A percentile compares a stretch with the other conserved stretches of the same genome.
Evolutionary conservation across 2,113 vertebrate genomes (phyloP).

Genomic region (Chascanopsetta lugubris): DNA sequence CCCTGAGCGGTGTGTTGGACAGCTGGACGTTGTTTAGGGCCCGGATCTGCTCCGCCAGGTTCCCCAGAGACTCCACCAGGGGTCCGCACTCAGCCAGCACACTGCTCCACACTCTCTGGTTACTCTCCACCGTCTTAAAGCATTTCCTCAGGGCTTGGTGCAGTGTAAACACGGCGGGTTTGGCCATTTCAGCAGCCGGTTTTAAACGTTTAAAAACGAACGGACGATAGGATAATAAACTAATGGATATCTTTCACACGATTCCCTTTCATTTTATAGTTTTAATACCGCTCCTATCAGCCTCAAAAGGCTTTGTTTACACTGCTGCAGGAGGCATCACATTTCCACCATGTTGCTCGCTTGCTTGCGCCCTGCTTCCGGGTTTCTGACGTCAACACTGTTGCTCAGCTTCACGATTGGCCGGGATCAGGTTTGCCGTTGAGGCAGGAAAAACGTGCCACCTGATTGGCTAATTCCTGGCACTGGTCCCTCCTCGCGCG

Average conservation of each 20-base stretch:
- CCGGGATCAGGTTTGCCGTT: fast-evolving
- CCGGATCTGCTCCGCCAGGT: conserved; percentile 84
- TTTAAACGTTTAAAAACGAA: background rate
- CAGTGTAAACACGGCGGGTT: conserved; percentile 45
- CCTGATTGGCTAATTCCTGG: conserved; percentile 59
- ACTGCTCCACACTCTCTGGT: conserved; percentile 74
- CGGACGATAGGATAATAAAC: background rate
- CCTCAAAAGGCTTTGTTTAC: fast-evolving
- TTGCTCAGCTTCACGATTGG: conserved; percentile 26
- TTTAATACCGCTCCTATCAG: background rate
- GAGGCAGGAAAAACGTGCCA: background rate
- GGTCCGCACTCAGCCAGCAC: conserved; percentile 75
- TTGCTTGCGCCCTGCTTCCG: conserved; percentile 48
- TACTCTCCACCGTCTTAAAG: conserved; percentile 75
- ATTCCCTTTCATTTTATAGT: too few species aligned
- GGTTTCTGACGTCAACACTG: conserved; percentile 36
- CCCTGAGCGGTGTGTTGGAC: conserved; percentile 70
- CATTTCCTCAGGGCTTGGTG: conserved; percentile 77
- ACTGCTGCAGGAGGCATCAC: background rate
- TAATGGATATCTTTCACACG: fast-evolving
- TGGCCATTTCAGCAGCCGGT: conserved; percentile 60
- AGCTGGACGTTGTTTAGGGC: conserved; percentile 76
- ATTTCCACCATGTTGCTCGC: conserved; percentile 25
- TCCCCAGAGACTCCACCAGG: conserved; percentile 81
- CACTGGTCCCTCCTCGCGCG: conserved; percentile 4